Evolutionary conservation across 2,888 invertebrate genomes (phyloP), one percentile per base, ranked within the genome.

Genomic region (Schizotus pectinicornis): DNA sequence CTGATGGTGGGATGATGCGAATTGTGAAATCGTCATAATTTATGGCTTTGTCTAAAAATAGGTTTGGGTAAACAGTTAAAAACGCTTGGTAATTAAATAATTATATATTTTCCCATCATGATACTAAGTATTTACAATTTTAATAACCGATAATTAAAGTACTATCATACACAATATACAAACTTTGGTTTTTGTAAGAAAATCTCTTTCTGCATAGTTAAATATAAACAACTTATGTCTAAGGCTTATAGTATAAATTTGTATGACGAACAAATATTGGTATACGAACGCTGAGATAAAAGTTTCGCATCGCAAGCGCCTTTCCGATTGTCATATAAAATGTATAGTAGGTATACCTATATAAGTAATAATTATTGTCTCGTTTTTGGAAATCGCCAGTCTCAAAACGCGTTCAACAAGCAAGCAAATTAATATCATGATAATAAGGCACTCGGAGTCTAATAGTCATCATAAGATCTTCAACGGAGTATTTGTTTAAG

Each of bases 91-190:
- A 59, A 55, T 59, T 64, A 53, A 59, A 68, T 58, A 68, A 69
- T 69, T 64, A 68, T 72, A 70, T 70, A 72, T 69, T 69, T 70
- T 63, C 67, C 50, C 46, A 54, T 54, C 47, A 54, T 54, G 54
- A 54, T 39, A 58, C 54, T 56, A 61, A 55, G 38, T 68, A 67
- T 67, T 60, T 69, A 70, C 69, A 72, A 54, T 61, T 52, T 37
- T 57, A 58, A 64, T 67, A 68, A 59, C 64, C 62, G 64, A 70
- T 57, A 61, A 62, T 61, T 59, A 61, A 63, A 61, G 64, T 61
- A 67, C 61, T 75, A 76, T 75, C 68, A 67, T 77, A 77, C 75
- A 77, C 59, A 73, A 76, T 77, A 64, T 76, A 77, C 77, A 77
- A 73, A 73, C 77, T 77, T 77, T 77, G 77, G 77, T 77, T 70